These are phyloP conservation scores for Cephus pygmeus DNA, from an alignment of 2,888 invertebrate genomes.

Conservation along the genomic window DNA sequence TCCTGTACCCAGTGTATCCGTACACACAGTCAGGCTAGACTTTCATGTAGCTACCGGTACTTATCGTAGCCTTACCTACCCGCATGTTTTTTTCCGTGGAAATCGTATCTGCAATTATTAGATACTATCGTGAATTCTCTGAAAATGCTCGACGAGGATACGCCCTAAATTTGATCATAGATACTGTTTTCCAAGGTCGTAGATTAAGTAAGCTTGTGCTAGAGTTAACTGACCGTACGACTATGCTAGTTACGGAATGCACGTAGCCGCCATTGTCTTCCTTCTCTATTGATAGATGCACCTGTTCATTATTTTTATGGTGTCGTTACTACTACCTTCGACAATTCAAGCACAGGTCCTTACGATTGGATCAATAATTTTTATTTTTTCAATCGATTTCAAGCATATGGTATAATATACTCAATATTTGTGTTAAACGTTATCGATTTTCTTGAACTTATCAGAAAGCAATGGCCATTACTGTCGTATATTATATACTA, in stretches of 20 bases:
- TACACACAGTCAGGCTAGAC: not conserved
- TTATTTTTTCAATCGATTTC: not conserved
- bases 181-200: not conserved
- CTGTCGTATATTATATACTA: not conserved
- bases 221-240: not conserved
- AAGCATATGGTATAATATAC: not conserved
- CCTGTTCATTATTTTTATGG: slow-evolving; percentile 24
- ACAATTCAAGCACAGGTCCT: not conserved
- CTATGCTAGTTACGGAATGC: not conserved
- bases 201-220: not conserved
- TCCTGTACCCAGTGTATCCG: not conserved
- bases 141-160: too few species aligned
- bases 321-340: slow-evolving; percentile 14
- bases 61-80: not conserved
- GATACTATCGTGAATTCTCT: not conserved
- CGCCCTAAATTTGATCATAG: too few species aligned
- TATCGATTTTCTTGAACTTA: not conserved
- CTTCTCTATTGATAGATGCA: not conserved
- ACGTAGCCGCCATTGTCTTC: not conserved
- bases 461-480: not conserved
- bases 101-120: not conserved
- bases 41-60: not conserved
- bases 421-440: not conserved
- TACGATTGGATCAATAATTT: not conserved
- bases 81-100: not conserved